Evolutionary conservation across 1,140 invertebrate species (phyloP).

Genomic region (Antheraea mylitta): DNA sequence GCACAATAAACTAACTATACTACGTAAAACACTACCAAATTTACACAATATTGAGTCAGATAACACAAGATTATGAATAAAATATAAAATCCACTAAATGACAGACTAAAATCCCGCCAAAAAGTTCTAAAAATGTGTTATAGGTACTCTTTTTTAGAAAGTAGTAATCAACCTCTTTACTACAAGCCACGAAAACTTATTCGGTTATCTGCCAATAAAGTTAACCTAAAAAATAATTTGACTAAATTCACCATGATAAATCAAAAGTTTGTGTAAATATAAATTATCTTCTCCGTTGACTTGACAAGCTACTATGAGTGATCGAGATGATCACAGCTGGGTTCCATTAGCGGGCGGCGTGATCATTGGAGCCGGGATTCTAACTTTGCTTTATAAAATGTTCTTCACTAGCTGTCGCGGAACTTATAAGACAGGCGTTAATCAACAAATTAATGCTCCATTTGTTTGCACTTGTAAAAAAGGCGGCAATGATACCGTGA

Average conservation of each 20-base stretch:
- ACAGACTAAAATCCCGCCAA: too few species aligned
- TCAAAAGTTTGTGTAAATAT: not conserved
- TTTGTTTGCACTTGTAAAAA: slow-evolving; percentile 40
- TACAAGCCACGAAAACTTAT: not conserved
- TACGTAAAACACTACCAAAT: too few species aligned
- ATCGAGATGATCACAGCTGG: slow-evolving; percentile 33
- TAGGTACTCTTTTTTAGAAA: not conserved
- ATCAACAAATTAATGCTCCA: slow-evolving; percentile 35
- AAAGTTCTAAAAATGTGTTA: not conserved
- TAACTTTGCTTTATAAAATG: slow-evolving; percentile 45
- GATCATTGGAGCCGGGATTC: slow-evolving; percentile 39
- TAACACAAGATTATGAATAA: too few species aligned
- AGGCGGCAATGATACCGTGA: slow-evolving; percentile 14
- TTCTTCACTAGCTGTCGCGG: slow-evolving; percentile 19
- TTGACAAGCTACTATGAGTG: slow-evolving; percentile 31
- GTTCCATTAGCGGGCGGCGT: slow-evolving; percentile 52
- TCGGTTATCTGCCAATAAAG: not conserved
- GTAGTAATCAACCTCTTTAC: not conserved
- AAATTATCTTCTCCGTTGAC: not conserved
- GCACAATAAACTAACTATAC: too few species aligned
- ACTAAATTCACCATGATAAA: not conserved
- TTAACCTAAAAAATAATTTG: not conserved
- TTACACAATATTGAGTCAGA: too few species aligned
- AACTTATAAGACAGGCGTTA: slow-evolving; percentile 9
- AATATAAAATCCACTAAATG: too few species aligned